phyloP scores from a whole-genome alignment of 2,888 invertebrate species.

The Tetragnatha montana region DNA sequence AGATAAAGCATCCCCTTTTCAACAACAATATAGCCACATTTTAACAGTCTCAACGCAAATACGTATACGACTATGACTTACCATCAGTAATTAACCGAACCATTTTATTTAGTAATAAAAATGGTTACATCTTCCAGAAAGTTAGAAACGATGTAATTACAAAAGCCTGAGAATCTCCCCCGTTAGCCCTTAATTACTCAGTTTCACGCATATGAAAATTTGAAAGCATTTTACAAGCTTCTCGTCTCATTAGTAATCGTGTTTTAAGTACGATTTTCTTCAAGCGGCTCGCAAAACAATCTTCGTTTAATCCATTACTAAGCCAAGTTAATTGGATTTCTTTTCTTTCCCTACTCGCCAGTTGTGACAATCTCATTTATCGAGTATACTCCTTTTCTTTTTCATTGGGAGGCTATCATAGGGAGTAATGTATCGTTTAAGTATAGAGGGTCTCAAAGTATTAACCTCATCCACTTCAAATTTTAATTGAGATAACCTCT shows the following conservation, averaged over 20 bases:
- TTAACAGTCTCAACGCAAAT: too few species aligned
- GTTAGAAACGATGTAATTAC: neutral
- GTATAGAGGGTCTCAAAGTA: too few species aligned
- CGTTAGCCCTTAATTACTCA: neutral
- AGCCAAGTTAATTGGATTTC: neutral
- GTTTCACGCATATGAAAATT: neutral
- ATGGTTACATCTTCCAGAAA: neutral
- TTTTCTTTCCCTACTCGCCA: neutral
- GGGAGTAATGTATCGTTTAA: neutral
- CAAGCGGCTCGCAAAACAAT: neutral
- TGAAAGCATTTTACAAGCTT: neutral
- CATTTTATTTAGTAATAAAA: too few species aligned
- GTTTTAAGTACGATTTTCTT: neutral
- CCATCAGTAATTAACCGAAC: too few species aligned
- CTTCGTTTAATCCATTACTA: neutral
- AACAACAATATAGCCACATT: too few species aligned
- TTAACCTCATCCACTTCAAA: too few species aligned
- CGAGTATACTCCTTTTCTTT: neutral
- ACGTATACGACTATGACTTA: too few species aligned
- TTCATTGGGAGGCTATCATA: neutral
- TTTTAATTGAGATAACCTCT: too few species aligned
- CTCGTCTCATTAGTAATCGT: slow-evolving; percentile 7
- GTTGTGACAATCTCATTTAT: neutral
- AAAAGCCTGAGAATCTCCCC: neutral
- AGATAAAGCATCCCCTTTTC: too few species aligned